Conservation (phyloP, 2,888 invertebrate species). For the Dolichomitus sp. region DNA sequence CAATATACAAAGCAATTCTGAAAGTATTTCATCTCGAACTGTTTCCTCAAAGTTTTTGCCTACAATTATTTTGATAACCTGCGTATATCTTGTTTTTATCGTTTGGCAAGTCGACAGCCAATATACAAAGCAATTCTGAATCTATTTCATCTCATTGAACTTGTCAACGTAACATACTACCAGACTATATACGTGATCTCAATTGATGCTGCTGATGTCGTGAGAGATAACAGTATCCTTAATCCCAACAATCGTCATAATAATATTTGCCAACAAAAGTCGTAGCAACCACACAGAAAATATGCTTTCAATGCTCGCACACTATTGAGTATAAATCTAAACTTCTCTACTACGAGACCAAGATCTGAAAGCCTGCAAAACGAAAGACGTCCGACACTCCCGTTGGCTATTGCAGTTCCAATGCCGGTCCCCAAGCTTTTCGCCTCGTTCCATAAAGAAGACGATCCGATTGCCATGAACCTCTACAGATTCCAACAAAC, state of each 20-base stretch:
- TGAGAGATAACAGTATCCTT: constrained; percentile 15
- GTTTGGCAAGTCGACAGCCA: background rate
- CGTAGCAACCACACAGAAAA: background rate
- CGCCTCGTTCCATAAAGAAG: constrained; percentile 64
- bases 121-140: constrained; percentile 39
- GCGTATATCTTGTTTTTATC: constrained; percentile 1
- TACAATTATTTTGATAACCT: constrained; percentile 31
- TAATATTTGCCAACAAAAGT: constrained; percentile 11
- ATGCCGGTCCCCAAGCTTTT: constrained; percentile 34
- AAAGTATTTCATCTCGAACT: constrained; percentile 26
- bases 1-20: constrained; percentile 38
- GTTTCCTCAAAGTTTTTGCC: constrained; percentile 44
- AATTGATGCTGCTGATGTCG: constrained; percentile 47
- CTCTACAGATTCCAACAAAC: constrained; percentile 72
- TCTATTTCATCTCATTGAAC: constrained; percentile 24
- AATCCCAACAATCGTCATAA: constrained; percentile 33
- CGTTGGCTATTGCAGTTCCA: constrained; percentile 34
- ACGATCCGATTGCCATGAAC: constrained; percentile 67
- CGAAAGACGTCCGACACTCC: constrained; percentile 11
- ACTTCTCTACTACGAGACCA: background rate
- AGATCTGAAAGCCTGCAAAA: background rate
- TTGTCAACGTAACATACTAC: constrained; percentile 6
- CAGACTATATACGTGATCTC: constrained; percentile 22
- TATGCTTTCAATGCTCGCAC: constrained; percentile 10
- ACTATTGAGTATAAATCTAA: constrained; percentile 47